Percentiles rank a stretch among this genome's conserved stretches.
Conservation (phyloP, 2,888 invertebrate genomes). For the Euzophera pinguis region DNA sequence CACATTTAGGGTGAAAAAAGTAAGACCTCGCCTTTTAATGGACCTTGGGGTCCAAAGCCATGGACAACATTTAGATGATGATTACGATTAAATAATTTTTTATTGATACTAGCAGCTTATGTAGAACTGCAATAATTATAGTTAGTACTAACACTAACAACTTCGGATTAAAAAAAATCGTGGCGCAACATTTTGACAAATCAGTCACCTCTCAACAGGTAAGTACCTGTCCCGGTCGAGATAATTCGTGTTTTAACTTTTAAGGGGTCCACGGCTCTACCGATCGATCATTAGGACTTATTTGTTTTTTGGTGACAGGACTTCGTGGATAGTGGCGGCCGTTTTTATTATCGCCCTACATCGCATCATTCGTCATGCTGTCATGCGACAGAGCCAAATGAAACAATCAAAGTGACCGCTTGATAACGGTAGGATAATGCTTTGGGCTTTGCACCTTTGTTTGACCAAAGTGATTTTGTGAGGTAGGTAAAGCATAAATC, state of each 20-base stretch:
- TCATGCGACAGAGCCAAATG: constrained; percentile 65
- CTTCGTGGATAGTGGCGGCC: constrained; percentile 49
- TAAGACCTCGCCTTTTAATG: no score
- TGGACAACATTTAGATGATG: no score
- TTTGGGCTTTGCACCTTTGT: not conserved
- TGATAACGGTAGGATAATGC: constrained; percentile 47
- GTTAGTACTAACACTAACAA: no score
- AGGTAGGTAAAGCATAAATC: no score
- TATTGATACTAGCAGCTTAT: no score
- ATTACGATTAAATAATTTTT: no score
- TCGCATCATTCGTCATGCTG: constrained; percentile 77
- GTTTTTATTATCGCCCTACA: constrained; percentile 53
- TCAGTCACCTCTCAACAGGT: constrained; percentile 44
- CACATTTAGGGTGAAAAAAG: no score
- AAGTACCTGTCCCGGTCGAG: constrained; percentile 45
- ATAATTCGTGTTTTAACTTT: constrained; percentile 68
- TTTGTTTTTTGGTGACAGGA: constrained; percentile 76
- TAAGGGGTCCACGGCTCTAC: constrained; percentile 61
- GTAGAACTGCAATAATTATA: no score
- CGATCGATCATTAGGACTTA: constrained; percentile 78
- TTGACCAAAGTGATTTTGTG: no score
- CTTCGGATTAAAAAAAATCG: constrained; percentile 13
- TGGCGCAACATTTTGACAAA: constrained; percentile 25
- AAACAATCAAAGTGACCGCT: constrained; percentile 74
- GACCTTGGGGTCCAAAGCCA: no score